These are phyloP conservation scores for Eulithis testata DNA, from an alignment of 2,888 invertebrate species.

Conservation along the genomic window DNA sequence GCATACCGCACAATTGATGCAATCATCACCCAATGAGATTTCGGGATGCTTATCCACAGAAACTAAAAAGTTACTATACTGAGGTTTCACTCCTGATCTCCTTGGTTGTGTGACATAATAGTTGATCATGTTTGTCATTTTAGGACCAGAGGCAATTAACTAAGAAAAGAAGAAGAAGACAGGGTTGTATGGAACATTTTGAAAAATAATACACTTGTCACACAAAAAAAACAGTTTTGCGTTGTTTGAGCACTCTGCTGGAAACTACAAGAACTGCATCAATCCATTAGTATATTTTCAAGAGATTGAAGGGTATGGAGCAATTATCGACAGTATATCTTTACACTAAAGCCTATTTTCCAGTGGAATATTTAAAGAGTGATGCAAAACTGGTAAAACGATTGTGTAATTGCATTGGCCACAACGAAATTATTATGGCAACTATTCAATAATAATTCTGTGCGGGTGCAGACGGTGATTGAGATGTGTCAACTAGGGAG, in stretches of 20 bases:
- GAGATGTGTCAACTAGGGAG: slow-evolving; percentile 35
- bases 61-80: background rate
- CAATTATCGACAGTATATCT: background rate
- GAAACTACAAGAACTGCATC: too few relatives aligned
- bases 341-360: slow-evolving; percentile 1
- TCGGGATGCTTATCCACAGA: slow-evolving; percentile 66
- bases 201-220: too few relatives aligned
- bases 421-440: slow-evolving; percentile 78
- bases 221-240: too few relatives aligned
- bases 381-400: slow-evolving; percentile 45
- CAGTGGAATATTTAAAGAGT: background rate
- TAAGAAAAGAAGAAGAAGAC: too few relatives aligned
- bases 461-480: slow-evolving; percentile 65
- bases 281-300: too few relatives aligned
- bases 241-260: too few relatives aligned
- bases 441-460: slow-evolving; percentile 79
- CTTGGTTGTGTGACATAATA: too few relatives aligned
- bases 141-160: too few relatives aligned
- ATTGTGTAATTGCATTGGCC: slow-evolving; percentile 81
- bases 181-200: too few relatives aligned
- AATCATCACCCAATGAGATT: slow-evolving; percentile 82
- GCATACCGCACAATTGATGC: slow-evolving; percentile 82
- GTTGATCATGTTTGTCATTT: too few relatives aligned
- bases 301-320: too few relatives aligned
- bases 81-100: slow-evolving; percentile 4